Base-by-base conservation (phyloP, 1,140 invertebrate genomes). In the Thaumatotibia leucotreta region DNA sequence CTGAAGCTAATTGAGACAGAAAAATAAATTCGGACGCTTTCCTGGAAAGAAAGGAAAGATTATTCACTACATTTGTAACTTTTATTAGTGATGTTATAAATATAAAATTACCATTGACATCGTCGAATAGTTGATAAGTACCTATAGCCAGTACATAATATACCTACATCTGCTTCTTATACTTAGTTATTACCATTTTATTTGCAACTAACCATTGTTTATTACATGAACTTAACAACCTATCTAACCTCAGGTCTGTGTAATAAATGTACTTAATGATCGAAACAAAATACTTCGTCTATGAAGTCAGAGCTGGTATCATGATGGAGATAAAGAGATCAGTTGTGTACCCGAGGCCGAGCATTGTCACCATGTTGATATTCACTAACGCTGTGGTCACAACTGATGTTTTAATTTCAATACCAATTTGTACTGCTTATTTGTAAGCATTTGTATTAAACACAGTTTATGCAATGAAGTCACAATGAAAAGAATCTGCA, bases 251-350 rank as follows among this genome's bases (percentile, higher is more conserved):
- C 39, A 69, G 63, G 49, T 71, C 62, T 75, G 72, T 72, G 68
- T 77, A 77, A 74, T 75, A 76, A 78, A 70, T 75, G 68, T 45
- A 61, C 68, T 75, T 74, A 76, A 54, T 67, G 72, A 69, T 75
- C 61, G 65, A 66, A 77, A 73, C 66, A 64, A 81, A 83, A 81
- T 82, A 72, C 75, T 68, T 70, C 68, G 74, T 69, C 74, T 68
- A 83, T 86, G 79, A 72, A 78, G 76, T 85, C 79, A 86, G 50
- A 76, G 33, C 49, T 65, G 49, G 65, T 72, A 68, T 70, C 62
- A 61, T 71, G 67, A 65, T 58, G 63, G 65, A 74, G 75, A 82
- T 80, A 79, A 81, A 82, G 76, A 70, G 71, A 83, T 81, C 75
- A 76, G 72, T 61, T 65, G 22, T 52, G 58, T 29, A 69, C 22